Conservation (phyloP, 2,797 vertebrate species). For the Rhincodon typus region DNA sequence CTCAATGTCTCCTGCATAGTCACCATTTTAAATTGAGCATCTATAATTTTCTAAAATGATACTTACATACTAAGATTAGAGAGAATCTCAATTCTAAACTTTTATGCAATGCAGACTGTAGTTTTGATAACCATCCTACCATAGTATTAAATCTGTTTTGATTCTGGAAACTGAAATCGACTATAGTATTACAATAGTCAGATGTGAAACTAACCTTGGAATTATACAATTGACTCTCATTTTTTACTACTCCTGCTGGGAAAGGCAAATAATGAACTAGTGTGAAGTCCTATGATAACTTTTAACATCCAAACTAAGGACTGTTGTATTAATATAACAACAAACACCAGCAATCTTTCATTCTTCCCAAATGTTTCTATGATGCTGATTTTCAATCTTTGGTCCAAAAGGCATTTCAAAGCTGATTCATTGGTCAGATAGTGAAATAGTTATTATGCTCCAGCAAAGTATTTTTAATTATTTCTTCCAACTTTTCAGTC, state of each 20-base stretch:
- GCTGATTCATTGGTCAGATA: neutral
- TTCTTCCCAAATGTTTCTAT: neutral
- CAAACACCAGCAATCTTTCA: neutral
- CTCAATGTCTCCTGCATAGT: neutral
- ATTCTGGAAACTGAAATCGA: neutral
- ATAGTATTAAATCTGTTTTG: neutral
- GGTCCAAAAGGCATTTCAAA: neutral
- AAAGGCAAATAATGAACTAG: neutral
- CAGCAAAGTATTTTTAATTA: neutral
- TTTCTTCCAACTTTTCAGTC: neutral
- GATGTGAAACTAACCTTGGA: slow-evolving; percentile 5
- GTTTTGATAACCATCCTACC: neutral
- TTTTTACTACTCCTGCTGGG: neutral
- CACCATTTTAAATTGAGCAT: neutral
- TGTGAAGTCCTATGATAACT: neutral
- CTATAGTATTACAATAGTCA: neutral
- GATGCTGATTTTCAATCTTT: neutral
- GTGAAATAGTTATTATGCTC: neutral
- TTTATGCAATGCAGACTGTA: neutral
- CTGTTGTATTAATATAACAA: neutral
- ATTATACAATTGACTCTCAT: neutral
- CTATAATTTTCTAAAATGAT: neutral
- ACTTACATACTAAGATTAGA: neutral
- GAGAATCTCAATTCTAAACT: neutral
- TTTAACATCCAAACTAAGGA: neutral